Conservation (phyloP, 2,888 invertebrate species). For the Dromius quadrimaculatus region DNA sequence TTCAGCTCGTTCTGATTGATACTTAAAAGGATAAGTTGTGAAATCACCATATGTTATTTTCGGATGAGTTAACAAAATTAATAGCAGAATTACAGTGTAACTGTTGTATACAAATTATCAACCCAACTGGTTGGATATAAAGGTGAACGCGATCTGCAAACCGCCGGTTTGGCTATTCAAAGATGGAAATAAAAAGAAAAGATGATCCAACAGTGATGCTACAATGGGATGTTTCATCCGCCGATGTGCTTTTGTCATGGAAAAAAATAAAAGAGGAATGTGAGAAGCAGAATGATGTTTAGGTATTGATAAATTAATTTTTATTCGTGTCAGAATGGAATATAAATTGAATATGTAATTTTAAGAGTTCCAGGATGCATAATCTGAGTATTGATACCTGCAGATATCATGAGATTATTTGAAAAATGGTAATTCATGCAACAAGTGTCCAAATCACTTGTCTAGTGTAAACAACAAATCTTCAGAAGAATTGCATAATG, state of each 20-base stretch:
- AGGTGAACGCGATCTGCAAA: slow-evolving; percentile 1
- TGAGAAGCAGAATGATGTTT: slow-evolving; percentile 18
- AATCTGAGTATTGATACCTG: too few relatives aligned
- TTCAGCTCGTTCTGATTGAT: slow-evolving; percentile 9
- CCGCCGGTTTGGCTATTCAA: not conserved
- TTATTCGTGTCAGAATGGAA: slow-evolving; percentile 23
- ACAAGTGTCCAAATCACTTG: too few relatives aligned
- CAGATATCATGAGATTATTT: too few relatives aligned
- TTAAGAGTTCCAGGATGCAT: too few relatives aligned
- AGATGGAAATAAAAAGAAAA: slow-evolving; percentile 8
- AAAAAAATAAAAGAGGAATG: slow-evolving; percentile 4
- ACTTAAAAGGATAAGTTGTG: slow-evolving; percentile 19
- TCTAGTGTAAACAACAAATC: too few relatives aligned
- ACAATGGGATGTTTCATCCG: slow-evolving; percentile 33
- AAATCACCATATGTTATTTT: slow-evolving; percentile 24
- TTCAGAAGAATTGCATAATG: too few relatives aligned
- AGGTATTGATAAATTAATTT: slow-evolving; percentile 31
- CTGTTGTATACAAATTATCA: slow-evolving; percentile 40
- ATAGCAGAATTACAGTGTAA: slow-evolving; percentile 40
- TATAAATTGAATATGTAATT: too few relatives aligned
- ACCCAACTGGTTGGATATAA: slow-evolving; percentile 10
- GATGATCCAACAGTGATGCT: slow-evolving; percentile 11
- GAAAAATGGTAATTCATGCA: too few relatives aligned
- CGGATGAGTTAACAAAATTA: slow-evolving; percentile 42
- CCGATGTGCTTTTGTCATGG: slow-evolving; percentile 13